Evolutionary conservation across 2,888 invertebrate species (phyloP).

Genomic region (Tinea semifulvella): DNA sequence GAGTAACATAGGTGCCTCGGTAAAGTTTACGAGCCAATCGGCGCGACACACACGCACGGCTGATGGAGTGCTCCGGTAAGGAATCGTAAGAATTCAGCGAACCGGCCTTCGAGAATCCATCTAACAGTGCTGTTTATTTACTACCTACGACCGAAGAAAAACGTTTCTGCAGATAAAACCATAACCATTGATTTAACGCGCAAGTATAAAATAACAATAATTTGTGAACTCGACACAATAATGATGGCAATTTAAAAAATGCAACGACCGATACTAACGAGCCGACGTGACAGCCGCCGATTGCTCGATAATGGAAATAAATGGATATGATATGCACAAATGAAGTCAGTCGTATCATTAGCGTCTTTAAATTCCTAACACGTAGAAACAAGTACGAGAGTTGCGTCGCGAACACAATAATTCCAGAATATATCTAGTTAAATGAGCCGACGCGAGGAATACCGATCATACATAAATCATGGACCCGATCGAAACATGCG

Average conservation of each 20-base stretch:
- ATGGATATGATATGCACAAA: slow-evolving; percentile 17
- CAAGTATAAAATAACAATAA: slow-evolving; percentile 8
- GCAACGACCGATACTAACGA: slow-evolving; percentile 40
- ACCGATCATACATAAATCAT: slow-evolving; percentile 57
- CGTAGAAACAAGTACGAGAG: slow-evolving; percentile 37
- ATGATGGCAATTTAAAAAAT: slow-evolving; percentile 42
- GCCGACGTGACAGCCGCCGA: slow-evolving; percentile 35
- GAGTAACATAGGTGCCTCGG: background rate
- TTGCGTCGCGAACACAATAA: slow-evolving; percentile 46
- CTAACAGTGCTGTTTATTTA: slow-evolving; percentile 29
- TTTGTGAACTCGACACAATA: slow-evolving; percentile 23
- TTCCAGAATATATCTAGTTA: slow-evolving; percentile 57
- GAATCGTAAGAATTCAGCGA: slow-evolving; percentile 7
- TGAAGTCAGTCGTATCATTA: slow-evolving; percentile 14
- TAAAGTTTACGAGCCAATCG: slow-evolving; percentile 17
- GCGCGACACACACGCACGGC: slow-evolving; percentile 28
- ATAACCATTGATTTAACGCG: slow-evolving; percentile 9
- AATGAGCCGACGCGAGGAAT: slow-evolving; percentile 41
- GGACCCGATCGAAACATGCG: slow-evolving; percentile 4
- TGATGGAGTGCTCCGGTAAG: slow-evolving; percentile 7
- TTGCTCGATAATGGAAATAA: slow-evolving; percentile 28
- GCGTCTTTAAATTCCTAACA: slow-evolving; percentile 35
- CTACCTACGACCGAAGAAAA: slow-evolving; percentile 3
- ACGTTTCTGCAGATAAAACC: slow-evolving; percentile 3
- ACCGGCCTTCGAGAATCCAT: background rate